Conservation (phyloP, 2,113 vertebrate species). For the Chascanopsetta lugubris region DNA sequence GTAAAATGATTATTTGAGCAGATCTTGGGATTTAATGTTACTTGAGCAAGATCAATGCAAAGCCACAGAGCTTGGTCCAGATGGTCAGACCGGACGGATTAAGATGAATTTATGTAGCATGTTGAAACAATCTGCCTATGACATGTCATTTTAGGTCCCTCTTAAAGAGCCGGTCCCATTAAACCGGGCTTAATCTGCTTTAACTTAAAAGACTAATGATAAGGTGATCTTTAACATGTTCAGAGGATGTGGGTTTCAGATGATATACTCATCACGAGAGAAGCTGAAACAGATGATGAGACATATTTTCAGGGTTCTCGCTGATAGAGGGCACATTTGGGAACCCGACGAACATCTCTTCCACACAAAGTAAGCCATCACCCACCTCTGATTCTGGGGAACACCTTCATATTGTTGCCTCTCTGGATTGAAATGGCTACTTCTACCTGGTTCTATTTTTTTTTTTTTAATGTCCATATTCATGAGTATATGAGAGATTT, state of each 20-base stretch:
- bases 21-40: conserved; percentile 29
- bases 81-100: conserved; percentile 63
- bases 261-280: background rate
- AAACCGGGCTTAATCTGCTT: conserved; percentile 41
- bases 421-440: background rate
- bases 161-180: conserved; percentile 28
- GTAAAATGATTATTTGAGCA: conserved; percentile 1
- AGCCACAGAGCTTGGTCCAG: conserved; percentile 55
- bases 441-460: background rate
- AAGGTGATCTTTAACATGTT: conserved; percentile 21
- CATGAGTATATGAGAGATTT: too few species aligned
- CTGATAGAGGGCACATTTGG: too few species aligned
- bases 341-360: too few species aligned
- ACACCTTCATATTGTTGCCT: background rate
- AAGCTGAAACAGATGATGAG: background rate
- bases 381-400: background rate
- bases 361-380: too few species aligned
- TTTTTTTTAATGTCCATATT: too few species aligned
- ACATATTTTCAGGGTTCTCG: background rate
- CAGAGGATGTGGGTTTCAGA: conserved; percentile 9
- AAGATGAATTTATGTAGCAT: conserved; percentile 62
- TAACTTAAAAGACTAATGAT: conserved; percentile 20
- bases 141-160: conserved; percentile 34
- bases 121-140: conserved; percentile 54
- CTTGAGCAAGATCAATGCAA: conserved; percentile 37